These are phyloP conservation scores for Sebastes kiyomatsui DNA, from an alignment of 2,797 vertebrate species.

Conservation along the genomic window DNA sequence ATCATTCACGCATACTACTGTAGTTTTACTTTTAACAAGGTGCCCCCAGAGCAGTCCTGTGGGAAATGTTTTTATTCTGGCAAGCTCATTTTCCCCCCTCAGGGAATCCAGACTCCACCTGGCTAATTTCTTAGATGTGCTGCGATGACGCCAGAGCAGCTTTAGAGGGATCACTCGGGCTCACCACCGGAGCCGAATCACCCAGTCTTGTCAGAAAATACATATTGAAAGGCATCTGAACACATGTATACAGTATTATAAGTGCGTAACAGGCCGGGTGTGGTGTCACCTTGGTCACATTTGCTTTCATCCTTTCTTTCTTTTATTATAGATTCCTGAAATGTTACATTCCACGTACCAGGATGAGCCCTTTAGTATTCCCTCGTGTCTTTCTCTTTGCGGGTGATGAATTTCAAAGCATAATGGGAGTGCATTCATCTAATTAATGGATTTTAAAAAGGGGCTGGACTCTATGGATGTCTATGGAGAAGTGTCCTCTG, in stretches of 20 bases:
- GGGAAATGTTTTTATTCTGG: slow-evolving; percentile 41
- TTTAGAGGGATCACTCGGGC: slow-evolving; percentile 38
- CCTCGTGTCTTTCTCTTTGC: slow-evolving; percentile 60
- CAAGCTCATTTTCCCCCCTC: slow-evolving; percentile 45
- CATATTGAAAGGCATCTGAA: background rate
- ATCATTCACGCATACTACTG: slow-evolving; percentile 12
- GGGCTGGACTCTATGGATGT: slow-evolving; percentile 45
- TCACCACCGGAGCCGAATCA: slow-evolving; percentile 14
- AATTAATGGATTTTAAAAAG: slow-evolving; percentile 48
- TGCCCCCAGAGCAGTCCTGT: slow-evolving; percentile 33
- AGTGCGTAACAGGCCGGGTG: background rate
- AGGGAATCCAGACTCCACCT: slow-evolving; percentile 66
- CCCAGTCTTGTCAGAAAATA: background rate
- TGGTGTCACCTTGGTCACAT: background rate
- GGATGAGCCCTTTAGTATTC: slow-evolving; percentile 67
- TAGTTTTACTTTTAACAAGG: slow-evolving; percentile 25
- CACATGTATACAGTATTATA: background rate
- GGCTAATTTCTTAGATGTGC: slow-evolving; percentile 45
- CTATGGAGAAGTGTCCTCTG: slow-evolving; percentile 34
- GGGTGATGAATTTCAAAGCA: slow-evolving; percentile 36
- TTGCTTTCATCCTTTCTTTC: slow-evolving; percentile 14
- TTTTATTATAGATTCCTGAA: slow-evolving; percentile 44
- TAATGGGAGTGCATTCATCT: slow-evolving; percentile 45
- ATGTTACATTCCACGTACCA: slow-evolving; percentile 67
- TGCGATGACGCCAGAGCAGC: slow-evolving; percentile 17